Base-by-base conservation (phyloP, 2,888 invertebrate genomes). In the Spilosoma lubricipeda region DNA sequence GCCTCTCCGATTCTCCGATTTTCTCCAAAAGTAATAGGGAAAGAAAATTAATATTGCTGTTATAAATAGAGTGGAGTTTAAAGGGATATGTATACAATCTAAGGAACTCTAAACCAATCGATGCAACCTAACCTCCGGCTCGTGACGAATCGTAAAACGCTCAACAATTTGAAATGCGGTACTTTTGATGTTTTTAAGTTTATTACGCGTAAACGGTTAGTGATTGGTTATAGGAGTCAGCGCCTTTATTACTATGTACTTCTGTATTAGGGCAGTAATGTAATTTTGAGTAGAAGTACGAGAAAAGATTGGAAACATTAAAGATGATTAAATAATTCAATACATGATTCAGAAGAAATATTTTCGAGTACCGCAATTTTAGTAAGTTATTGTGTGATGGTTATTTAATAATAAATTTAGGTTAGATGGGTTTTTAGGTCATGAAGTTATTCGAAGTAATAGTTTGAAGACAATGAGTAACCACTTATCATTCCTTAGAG, bases 161-260 rank as follows among this genome's bases (percentile, higher is more conserved):
- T 82, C 63, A 77, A 77, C 81, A 82, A 69, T 75, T 74, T 78
- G 70, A 81, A 83, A 81, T 73, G 83, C 90, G 90, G 90, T 80
- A 70, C 84, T 79, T 89, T 88, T 90, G 89, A 90, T 85, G 85
- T 87, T 85, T 81, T 90, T 87, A 85, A 85, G 86, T 90, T 90
- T 91, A 91, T 90, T 83, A 85, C 81, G 85, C 86, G 85, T 89
- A 89, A 90, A 89, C 80, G 84, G 78, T 80, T 73, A 77, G 67
- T 39, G 67, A 67, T 76, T 72, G 78, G 84, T 84, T 82, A 83
- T 80, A 79, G 80, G 78, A 84, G 80, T 82, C 85, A 78, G 66
- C 5, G 59, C 56, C 67, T 72, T 72, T 63, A 77, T 79, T 71
- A 71, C n/a, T 71, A 48, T 71, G 48, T 33, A 64, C 71, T 71